These are phyloP conservation scores for Neosilurus mollespiculum DNA, from an alignment of 2,797 vertebrate genomes.

Conservation along the genomic window DNA sequence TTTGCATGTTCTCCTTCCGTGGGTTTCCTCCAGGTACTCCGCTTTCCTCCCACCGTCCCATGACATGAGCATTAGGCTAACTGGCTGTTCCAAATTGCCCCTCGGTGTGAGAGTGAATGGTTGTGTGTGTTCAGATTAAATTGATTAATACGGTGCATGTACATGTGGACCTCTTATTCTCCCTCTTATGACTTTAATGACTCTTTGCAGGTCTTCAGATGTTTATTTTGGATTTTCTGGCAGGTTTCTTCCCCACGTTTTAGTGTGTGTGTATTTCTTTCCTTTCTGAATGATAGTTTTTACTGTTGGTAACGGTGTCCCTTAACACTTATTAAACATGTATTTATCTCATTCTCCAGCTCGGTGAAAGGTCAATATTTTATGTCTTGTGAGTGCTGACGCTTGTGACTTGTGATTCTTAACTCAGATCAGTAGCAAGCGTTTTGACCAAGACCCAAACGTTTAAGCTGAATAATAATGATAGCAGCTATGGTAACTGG, in stretches of 20 bases:
- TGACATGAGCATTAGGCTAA: too few relatives aligned
- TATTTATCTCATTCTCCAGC: not conserved
- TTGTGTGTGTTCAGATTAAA: not conserved
- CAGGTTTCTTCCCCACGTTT: not conserved
- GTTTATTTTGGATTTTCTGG: not conserved
- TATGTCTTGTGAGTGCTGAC: not conserved
- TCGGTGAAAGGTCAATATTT: constrained; percentile 3
- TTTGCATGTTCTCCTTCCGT: too few relatives aligned
- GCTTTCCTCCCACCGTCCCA: too few relatives aligned
- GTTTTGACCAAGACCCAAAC: not conserved
- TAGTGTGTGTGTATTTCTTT: not conserved
- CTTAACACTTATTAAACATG: constrained; percentile 24
- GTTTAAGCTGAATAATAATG: not conserved
- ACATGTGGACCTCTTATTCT: not conserved
- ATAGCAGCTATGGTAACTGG: not conserved
- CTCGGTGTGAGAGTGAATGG: too few relatives aligned
- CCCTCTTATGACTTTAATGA: not conserved
- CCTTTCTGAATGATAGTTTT: constrained; percentile 7
- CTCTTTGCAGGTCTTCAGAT: too few relatives aligned
- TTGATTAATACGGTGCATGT: not conserved
- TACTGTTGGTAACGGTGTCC: not conserved
- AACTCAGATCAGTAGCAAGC: not conserved
- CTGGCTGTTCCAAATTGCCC: too few relatives aligned
- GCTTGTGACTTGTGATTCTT: not conserved
- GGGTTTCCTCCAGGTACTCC: too few relatives aligned